Evolutionary conservation across 2,113 vertebrate genomes (phyloP), one percentile per base, ranked within the genome.

Genomic region (Malurus alboscapulatus): DNA sequence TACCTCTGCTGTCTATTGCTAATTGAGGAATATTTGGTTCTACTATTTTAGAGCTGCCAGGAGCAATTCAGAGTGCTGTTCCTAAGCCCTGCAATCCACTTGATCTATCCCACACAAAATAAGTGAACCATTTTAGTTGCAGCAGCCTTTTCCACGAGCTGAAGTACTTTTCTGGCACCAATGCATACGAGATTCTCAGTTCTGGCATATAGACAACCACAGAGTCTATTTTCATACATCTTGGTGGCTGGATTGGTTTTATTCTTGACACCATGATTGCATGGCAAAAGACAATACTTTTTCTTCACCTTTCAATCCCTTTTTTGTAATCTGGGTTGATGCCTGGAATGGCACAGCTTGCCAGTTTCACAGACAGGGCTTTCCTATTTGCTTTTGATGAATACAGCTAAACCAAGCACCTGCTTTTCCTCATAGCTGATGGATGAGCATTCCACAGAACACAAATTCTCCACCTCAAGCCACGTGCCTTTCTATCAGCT

Each of bases 21-120:
- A 87, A 74, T 36, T 72, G 36, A 89, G 30, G 25, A 76, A 65
- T 79, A 84, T 68, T 87, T 40, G 88, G 59, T 16, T 51, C 27
- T 82, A 42, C 32, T 65, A 9, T 88, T 87, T 82, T 55, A 38
- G 62, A 61, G n/a, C 44, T 89, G 42, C 27, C 47, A 83, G 54
- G 59, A 26, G 26, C 40, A 86, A 66, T 38, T 67, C 7, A 69
- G 32, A 53, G 4, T 29, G 7, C 17, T n/a, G 5, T 61, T 79
- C 29, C 20, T 47, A 73, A 68, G 40, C 17, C 84, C 61, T 93
- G 45, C 68, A 79, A 40, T 61, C 9, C 20, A 26, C 25, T 68
- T 42, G 14, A 38, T 75, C 77, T 48, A 14, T 38, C 27, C 44
- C 53, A 59, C 84, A 59, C 20, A 67, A 63, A 10, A 24, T 53